Evolutionary conservation across 2,113 vertebrate genomes (phyloP), one percentile per base, ranked within the genome.

Genomic region (Mormyrus iriodes): DNA sequence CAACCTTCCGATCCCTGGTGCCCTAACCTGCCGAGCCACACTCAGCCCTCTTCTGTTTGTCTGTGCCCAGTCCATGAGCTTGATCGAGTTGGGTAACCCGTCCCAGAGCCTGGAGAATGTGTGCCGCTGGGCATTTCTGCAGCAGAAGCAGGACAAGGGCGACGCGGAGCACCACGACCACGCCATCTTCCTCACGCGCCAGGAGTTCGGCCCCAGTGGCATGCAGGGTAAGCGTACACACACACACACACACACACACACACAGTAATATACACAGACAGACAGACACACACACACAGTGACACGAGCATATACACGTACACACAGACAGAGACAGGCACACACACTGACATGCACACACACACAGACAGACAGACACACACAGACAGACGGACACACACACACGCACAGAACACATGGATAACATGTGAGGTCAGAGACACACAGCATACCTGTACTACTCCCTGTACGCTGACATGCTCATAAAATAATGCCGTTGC

Each of bases 61-160:
- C 88, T 4, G 15, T 39, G 48, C 85, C 88, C 92, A 99, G 98
- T 99, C 98, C 21, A 96, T 95, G 95, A 98, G 96, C 91, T 95
- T 99, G 92, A 99, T 99, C 86, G 97, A 99, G 94, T 96, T 98
- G 58, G 98, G 98, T 35, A 99, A 99, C 93, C 98, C 98, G 1
- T 98, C 98, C 0, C 97, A 98, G 93, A 99, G 98, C 88, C 94
- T 99, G 95, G 98, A 99, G 94, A 99, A 99, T 0, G 98, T 99
- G 90, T 99, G 98, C 90, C 97, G 97, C 88, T 99, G 98, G 98
- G 98, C 98, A 12, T 99, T 97, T 90, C 88, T 98, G 89, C 98
- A 99, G 76, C 98, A 98, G 95, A 99, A 99, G 90, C 95, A 97
- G 0, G 97, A 99, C 93, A 95, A 96, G 0, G 97, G 94, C 8